Evolutionary conservation across 2,113 vertebrate species (phyloP), one percentile per base, ranked within the genome.

Genomic region (Zootoca vivipara): DNA sequence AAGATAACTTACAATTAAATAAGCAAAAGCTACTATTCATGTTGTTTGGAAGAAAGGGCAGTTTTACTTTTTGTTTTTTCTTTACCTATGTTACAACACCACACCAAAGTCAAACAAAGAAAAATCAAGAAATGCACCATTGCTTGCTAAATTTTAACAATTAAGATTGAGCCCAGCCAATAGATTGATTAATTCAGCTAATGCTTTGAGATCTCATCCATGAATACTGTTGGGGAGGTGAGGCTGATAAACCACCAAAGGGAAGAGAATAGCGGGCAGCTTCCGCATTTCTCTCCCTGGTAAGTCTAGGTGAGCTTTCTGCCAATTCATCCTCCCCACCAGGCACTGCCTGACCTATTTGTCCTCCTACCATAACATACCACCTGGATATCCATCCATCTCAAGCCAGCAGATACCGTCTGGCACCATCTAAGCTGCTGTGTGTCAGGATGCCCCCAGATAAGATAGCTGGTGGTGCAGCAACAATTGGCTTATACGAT

Each of bases 271-370:
- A 15, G 69, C 20, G 42, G 22, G 16, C 40, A 26, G 7, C 30
- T 65, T 16, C 42, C 22, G 62, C 10, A 26, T 24, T 64, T 26
- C 16, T 42, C 13, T 73, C 52, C 38, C 9, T 5, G 77, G 56
- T 22, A 73, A 15, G 30, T 20, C 38, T 56, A 38, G 30, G 42
- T 13, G 10, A 20, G 28, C n/a, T 74, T 30, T 73, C 69, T 81
- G 78, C 56, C 83, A 85, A 30, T 13, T 35, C 26, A 52, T 65
- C 24, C 70, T 56, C 52, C 40, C 40, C 72, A 77, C 28, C 26
- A 67, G 85, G 30, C 85, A 79, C 75, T 67, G 42, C 69, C 80
- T 73, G 77, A 74, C 77, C 78, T 85, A 33, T n/a, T 83, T 89
- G 62, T 38, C 65, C n/a, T 62, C 38, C 20, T 58, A 69, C 83